Base-by-base conservation (phyloP, 2,797 vertebrate species). In the Acipenser oxyrinchus region DNA sequence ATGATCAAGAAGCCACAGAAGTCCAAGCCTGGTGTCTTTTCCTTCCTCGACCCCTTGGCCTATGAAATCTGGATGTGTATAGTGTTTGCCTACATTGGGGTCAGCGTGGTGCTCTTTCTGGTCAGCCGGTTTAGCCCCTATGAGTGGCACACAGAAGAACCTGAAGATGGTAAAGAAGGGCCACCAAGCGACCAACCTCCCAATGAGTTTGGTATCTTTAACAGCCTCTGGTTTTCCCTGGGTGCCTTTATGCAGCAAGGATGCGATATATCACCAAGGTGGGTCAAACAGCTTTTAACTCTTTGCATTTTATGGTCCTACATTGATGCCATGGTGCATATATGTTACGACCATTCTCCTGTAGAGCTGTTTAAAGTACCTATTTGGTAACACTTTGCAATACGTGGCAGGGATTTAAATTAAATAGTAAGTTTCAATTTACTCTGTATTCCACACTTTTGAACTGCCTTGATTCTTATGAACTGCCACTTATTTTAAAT, bases 11-110 rank as follows among this genome's bases (percentile, higher is more conserved):
- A 99, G 77, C 96, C 96, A 11, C 96, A 98, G 84, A 99, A 99
- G 85, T 98, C 96, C 68, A 99, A 99, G 86, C 96, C 96, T 0
- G 96, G 96, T 61, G 96, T 98, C 65, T 99, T 99, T 88, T 99
- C 96, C 71, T 99, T 99, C 89, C 87, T 98, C 89, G 95, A 99
- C 75, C 96, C 96, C 18, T 88, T 99, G 88, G 96, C 96, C 50
- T 98, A 99, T 70, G 96, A 99, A 87, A 99, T 99, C 77, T 99
- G 96, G 96, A 99, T 99, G 96, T 99, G 96, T 83, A 99, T 99
- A 77, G 95, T 99, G 74, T 99, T 99, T 79, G 96, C 96, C 75
- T 99, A 99, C 87, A 99, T 99, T 72, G 96, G 96, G 69, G 96
- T 98, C 89, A 99, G 96, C 74, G 96, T 99, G 74, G 96, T 98